A percentile compares a stretch with the other conserved stretches of the same genome.
Evolutionary conservation across 53 echinoderm and acorn worm species (phyloP).

Genomic region (Patiria pectinifera): DNA sequence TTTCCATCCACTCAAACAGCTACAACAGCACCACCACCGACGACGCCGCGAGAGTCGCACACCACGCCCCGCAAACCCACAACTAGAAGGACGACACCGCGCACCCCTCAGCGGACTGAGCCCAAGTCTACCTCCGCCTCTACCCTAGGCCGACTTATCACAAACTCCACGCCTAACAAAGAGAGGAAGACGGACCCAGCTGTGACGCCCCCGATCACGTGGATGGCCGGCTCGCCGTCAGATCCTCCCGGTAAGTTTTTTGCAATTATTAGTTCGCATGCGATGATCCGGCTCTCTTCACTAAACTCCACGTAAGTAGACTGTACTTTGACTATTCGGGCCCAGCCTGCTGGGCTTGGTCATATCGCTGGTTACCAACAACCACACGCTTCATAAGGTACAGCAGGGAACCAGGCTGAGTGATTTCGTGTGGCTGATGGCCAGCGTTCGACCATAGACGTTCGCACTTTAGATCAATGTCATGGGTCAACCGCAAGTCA

Average conservation of each 20-base stretch:
- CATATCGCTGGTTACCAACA: no score
- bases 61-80: slow-evolving; percentile 22
- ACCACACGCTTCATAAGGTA: no score
- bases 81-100: slow-evolving; percentile 17
- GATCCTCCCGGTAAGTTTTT: slow-evolving; percentile 32
- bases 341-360: no score
- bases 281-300: no score
- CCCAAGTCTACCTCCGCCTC: slow-evolving; percentile 58
- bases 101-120: slow-evolving; percentile 46
- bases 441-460: no score
- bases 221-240: slow-evolving; percentile 49
- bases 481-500: no score
- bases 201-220: slow-evolving; percentile 60
- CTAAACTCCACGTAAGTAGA: no score
- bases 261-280: no score
- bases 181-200: slow-evolving; percentile 33
- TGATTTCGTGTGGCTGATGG: no score
- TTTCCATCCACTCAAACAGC: neutral
- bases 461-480: no score
- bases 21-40: slow-evolving; percentile 38
- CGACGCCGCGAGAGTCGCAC: slow-evolving; percentile 21
- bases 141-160: slow-evolving; percentile 46
- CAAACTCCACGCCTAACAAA: slow-evolving; percentile 54
- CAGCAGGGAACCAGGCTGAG: no score
- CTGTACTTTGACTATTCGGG: no score